Conservation (phyloP, 2,888 invertebrate species). For the Cynaeus angustus region DNA sequence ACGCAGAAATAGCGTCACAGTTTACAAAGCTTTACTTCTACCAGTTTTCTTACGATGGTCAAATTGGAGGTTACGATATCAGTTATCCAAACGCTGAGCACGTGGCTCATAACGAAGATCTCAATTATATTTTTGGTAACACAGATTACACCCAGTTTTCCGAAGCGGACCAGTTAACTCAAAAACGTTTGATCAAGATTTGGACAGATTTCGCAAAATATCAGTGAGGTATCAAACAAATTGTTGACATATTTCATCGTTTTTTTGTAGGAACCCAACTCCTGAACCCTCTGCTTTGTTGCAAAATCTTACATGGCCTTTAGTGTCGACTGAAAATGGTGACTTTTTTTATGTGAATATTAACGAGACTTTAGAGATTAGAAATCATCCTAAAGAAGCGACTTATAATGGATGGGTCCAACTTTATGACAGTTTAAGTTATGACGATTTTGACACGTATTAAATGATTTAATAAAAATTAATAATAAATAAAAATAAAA, state of each 20-base stretch:
- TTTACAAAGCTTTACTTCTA: slow-evolving; percentile 19
- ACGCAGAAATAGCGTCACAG: slow-evolving; percentile 25
- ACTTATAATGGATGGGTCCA: slow-evolving; percentile 26
- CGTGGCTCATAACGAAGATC: slow-evolving; percentile 35
- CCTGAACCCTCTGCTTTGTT: slow-evolving; percentile 26
- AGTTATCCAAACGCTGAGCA: slow-evolving; percentile 12
- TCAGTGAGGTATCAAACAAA: slow-evolving; percentile 5
- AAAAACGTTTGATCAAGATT: slow-evolving; percentile 16
- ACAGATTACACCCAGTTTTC: not conserved
- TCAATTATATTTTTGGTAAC: slow-evolving; percentile 20
- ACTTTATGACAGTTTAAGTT: slow-evolving; percentile 20
- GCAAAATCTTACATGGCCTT: slow-evolving; percentile 27
- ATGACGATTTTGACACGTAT: slow-evolving; percentile 35
- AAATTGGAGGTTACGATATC: slow-evolving; percentile 6
- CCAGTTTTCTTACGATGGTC: slow-evolving; percentile 34
- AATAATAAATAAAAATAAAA: too few species aligned
- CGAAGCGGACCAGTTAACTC: slow-evolving; percentile 12
- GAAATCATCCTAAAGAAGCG: slow-evolving; percentile 25
- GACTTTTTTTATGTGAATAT: slow-evolving; percentile 28
- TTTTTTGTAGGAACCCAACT: slow-evolving; percentile 30
- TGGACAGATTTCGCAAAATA: slow-evolving; percentile 42
- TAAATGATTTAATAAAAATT: too few species aligned
- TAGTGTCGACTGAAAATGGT: slow-evolving; percentile 1
- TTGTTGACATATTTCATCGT: too few species aligned
- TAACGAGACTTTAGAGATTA: slow-evolving; percentile 15